Evolutionary conservation across 2,888 invertebrate species (phyloP).

Genomic region (Drosophila hamatofila): DNA sequence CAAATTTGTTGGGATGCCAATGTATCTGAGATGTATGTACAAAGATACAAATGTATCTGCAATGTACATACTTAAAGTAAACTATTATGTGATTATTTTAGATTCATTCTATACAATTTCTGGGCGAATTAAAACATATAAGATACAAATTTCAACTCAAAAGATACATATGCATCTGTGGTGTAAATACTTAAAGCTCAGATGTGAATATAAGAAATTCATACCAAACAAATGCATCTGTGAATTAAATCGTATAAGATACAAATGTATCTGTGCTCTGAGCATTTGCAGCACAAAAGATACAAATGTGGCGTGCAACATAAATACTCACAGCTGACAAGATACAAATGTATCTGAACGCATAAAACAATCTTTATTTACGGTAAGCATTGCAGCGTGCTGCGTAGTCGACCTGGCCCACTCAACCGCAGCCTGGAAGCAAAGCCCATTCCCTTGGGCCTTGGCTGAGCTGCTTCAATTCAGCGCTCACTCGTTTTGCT

Average conservation of each 20-base stretch:
- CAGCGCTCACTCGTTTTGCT: conserved; percentile 30
- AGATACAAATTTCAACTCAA: not conserved
- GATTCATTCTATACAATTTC: too few species aligned
- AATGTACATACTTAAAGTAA: too few species aligned
- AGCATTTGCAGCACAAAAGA: not conserved
- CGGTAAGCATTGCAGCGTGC: conserved; percentile 5
- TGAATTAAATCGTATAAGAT: not conserved
- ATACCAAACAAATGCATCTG: not conserved
- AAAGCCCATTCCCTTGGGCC: conserved; percentile 12
- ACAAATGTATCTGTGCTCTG: not conserved
- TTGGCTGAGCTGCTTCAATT: conserved; percentile 29
- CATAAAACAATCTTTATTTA: not conserved
- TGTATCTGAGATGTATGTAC: not conserved
- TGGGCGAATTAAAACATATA: too few species aligned
- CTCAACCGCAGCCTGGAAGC: conserved; percentile 18
- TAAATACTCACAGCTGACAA: too few species aligned
- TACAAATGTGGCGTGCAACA: not conserved
- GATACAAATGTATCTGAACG: conserved; percentile 2
- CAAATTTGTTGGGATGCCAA: not conserved
- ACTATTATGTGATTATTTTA: too few species aligned
- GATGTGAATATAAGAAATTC: too few species aligned
- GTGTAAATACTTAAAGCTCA: not conserved
- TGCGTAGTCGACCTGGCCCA: conserved; percentile 20
- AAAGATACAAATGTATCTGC: not conserved
- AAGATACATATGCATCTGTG: not conserved